Evolutionary conservation across 2,113 vertebrate genomes (phyloP).

Genomic region (Halichoerus grypus): DNA sequence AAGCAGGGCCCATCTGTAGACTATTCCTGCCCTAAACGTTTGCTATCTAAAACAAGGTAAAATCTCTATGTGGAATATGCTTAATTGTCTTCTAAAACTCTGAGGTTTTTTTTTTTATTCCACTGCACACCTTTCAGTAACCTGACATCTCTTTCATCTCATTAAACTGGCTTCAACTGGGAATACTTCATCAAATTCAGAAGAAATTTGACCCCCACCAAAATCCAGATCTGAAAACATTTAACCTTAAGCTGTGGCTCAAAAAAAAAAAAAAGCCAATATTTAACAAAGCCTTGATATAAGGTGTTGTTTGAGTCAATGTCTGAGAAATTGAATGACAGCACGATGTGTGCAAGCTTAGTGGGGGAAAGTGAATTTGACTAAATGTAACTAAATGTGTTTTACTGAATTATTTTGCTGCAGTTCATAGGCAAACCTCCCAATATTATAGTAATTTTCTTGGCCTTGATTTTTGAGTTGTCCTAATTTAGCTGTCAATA

Average conservation of each 20-base stretch:
- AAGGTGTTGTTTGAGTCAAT: slow-evolving; percentile 19
- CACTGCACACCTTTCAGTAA: neutral
- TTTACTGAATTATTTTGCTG: slow-evolving; percentile 56
- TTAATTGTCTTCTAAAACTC: slow-evolving; percentile 29
- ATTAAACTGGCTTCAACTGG: slow-evolving; percentile 52
- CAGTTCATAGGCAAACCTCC: neutral
- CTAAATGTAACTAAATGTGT: slow-evolving; percentile 60
- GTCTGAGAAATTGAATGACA: neutral
- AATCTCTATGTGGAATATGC: neutral
- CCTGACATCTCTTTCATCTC: neutral
- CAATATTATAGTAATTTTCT: slow-evolving; percentile 52
- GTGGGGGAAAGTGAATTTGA: neutral
- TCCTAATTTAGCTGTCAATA: slow-evolving; percentile 60
- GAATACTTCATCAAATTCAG: slow-evolving; percentile 50
- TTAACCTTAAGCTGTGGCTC: neutral
- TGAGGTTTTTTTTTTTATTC: neutral
- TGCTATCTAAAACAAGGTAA: neutral
- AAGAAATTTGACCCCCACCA: slow-evolving; percentile 37
- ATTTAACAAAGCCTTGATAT: neutral
- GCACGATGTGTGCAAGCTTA: neutral
- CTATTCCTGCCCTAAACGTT: neutral
- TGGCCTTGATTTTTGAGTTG: slow-evolving; percentile 47
- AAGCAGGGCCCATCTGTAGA: neutral
- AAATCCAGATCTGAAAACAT: slow-evolving; percentile 62
- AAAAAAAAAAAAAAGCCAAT: neutral